A percentile compares a stretch with the other conserved stretches of the same genome.
Conservation (phyloP, 2,113 vertebrate species). For the Zosterops hypoxanthus region DNA sequence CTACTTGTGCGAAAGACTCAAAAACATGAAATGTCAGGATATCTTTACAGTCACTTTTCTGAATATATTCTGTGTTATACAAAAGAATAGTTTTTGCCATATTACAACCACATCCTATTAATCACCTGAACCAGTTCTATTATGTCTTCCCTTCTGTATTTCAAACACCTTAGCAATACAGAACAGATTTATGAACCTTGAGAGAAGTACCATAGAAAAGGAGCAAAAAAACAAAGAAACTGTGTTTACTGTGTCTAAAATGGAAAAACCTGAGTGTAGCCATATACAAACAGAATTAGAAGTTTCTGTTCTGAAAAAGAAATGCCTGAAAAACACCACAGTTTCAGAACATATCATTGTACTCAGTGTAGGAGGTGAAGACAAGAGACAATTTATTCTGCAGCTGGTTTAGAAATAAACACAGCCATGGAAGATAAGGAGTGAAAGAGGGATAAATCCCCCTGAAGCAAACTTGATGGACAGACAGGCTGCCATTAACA, state of each 20-base stretch:
- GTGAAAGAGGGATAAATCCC: constrained; percentile 91
- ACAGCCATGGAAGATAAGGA: constrained; percentile 87
- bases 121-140: not conserved
- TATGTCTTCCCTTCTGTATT: constrained; percentile 12
- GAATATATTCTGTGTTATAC: not conserved
- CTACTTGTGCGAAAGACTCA: not conserved
- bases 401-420: constrained; percentile 83
- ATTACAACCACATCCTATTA: constrained; percentile 11
- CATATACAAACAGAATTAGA: constrained; percentile 75
- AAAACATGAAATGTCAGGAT: not conserved
- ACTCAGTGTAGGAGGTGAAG: constrained; percentile 80
- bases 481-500: constrained; percentile 96
- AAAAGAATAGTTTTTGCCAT: constrained; percentile 32
- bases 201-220: not conserved
- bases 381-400: constrained; percentile 85
- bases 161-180: not conserved
- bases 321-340: constrained; percentile 64
- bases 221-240: not conserved
- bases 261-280: constrained; percentile 46
- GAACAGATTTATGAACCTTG: not conserved
- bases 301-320: constrained; percentile 69
- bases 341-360: constrained; percentile 77
- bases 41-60: constrained; percentile 17
- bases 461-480: constrained; percentile 89
- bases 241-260: constrained; percentile 24